These are phyloP conservation scores for Semibalanus balanoides DNA, from an alignment of 1,140 invertebrate genomes.

Conservation along the genomic window DNA sequence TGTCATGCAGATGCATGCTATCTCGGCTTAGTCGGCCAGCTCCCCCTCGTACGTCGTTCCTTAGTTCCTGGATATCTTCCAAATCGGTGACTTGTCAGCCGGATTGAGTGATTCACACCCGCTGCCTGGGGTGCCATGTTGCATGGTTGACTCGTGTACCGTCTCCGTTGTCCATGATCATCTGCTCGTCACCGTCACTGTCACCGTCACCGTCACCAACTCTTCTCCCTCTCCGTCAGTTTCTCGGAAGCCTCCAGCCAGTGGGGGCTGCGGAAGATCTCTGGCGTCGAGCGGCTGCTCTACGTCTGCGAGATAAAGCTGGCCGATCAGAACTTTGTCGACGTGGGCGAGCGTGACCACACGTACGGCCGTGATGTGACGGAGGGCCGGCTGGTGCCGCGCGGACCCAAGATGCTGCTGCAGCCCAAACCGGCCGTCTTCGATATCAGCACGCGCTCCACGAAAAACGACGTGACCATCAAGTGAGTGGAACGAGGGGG, in stretches of 20 bases:
- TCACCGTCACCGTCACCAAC: too few species aligned
- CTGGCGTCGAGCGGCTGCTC: conserved; percentile 53
- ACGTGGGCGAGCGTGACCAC: conserved; percentile 52
- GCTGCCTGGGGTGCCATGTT: too few species aligned
- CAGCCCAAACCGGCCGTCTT: conserved; percentile 69
- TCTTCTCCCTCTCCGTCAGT: conserved; percentile 14
- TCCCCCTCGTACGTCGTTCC: too few species aligned
- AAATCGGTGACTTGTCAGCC: too few species aligned
- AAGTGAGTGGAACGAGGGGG: conserved; percentile 32
- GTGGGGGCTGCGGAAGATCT: conserved; percentile 70
- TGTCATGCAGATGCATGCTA: too few species aligned
- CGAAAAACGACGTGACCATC: conserved; percentile 56
- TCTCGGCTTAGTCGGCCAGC: too few species aligned
- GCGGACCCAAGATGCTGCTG: conserved; percentile 72
- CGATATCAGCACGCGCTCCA: conserved; percentile 53
- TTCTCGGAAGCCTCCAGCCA: conserved; percentile 35
- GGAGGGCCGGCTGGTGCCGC: conserved; percentile 61
- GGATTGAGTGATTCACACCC: too few species aligned
- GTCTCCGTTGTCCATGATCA: too few species aligned
- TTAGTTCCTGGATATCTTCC: too few species aligned
- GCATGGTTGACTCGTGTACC: too few species aligned
- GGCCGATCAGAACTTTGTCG: conserved; percentile 40
- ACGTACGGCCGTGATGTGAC: conserved; percentile 61
- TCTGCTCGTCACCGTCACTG: too few species aligned
- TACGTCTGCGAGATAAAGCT: conserved; percentile 80